Conservation (phyloP, 2,113 vertebrate species). For the Mixornis gularis region DNA sequence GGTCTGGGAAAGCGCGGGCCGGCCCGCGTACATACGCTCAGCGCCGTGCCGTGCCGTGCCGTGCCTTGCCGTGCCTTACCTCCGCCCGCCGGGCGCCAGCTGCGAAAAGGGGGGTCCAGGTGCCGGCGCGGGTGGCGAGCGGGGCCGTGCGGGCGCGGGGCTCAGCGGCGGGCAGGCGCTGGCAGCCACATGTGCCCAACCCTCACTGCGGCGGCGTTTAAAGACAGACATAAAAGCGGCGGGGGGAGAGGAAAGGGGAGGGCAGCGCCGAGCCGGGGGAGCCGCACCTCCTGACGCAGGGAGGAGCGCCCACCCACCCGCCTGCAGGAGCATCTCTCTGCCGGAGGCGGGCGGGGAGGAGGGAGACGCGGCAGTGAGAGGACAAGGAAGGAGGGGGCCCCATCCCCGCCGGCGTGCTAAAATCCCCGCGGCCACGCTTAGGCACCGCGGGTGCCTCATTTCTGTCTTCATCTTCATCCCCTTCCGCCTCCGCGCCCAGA, state of each 20-base stretch:
- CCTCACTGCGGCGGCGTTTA: conserved; percentile 32
- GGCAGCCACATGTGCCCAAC: conserved; percentile 50
- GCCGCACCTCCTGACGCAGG: conserved; percentile 64
- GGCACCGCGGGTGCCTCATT: background rate
- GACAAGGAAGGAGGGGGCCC: accelerated
- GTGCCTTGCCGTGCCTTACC: background rate
- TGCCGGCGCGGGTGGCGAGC: background rate
- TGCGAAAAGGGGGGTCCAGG: background rate
- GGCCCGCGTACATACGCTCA: background rate
- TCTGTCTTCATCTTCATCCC: background rate
- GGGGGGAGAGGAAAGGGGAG: background rate
- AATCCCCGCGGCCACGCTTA: background rate
- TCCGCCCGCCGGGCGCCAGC: background rate
- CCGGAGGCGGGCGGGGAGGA: background rate
- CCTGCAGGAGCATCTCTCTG: background rate
- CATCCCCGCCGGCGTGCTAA: too few relatives aligned
- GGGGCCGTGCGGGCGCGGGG: background rate
- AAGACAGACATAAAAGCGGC: conserved; percentile 28
- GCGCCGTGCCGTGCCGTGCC: background rate
- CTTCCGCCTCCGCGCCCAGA: too few relatives aligned
- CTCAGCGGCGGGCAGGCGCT: background rate
- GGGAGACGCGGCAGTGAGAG: background rate
- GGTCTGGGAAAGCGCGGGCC: background rate
- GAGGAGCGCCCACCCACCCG: background rate
- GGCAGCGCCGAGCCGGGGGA: background rate